phyloP scores from a whole-genome alignment of 2,888 invertebrate genomes.

The Agapostemon virescens region DNA sequence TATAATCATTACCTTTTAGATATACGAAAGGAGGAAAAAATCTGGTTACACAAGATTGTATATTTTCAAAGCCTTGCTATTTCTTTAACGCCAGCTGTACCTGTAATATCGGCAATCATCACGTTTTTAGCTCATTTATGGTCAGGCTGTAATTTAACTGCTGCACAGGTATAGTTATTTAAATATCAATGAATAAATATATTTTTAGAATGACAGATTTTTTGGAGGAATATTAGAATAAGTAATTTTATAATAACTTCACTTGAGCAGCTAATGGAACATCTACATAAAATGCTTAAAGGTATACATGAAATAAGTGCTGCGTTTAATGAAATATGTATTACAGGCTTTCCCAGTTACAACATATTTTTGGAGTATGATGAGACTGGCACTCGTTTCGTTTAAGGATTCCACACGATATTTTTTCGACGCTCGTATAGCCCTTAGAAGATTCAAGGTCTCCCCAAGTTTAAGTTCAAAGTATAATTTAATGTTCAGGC shows the following conservation, averaged over 20 bases:
- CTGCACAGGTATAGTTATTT: slow-evolving; percentile 81
- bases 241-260: slow-evolving; percentile 29
- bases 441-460: slow-evolving; percentile 78
- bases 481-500: slow-evolving; percentile 70
- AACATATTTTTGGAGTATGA: slow-evolving; percentile 72
- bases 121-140: slow-evolving; percentile 83
- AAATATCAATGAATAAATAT: neutral
- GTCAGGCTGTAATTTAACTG: slow-evolving; percentile 83
- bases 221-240: slow-evolving; percentile 56
- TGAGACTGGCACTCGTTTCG: slow-evolving; percentile 71
- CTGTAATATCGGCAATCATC: slow-evolving; percentile 83
- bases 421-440: slow-evolving; percentile 74
- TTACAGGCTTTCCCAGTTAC: slow-evolving; percentile 77
- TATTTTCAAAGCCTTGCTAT: slow-evolving; percentile 83
- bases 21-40: slow-evolving; percentile 81
- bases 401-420: slow-evolving; percentile 72
- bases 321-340: slow-evolving; percentile 52
- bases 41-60: slow-evolving; percentile 82
- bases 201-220: too few relatives aligned
- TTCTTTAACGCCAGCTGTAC: slow-evolving; percentile 84
- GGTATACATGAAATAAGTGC: slow-evolving; percentile 16
- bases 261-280: neutral
- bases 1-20: slow-evolving; percentile 74
- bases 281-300: neutral
- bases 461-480: slow-evolving; percentile 49